Evolutionary conservation across 2,888 invertebrate genomes (phyloP), one percentile per base, ranked within the genome.

Genomic region (Schizotus pectinicornis): DNA sequence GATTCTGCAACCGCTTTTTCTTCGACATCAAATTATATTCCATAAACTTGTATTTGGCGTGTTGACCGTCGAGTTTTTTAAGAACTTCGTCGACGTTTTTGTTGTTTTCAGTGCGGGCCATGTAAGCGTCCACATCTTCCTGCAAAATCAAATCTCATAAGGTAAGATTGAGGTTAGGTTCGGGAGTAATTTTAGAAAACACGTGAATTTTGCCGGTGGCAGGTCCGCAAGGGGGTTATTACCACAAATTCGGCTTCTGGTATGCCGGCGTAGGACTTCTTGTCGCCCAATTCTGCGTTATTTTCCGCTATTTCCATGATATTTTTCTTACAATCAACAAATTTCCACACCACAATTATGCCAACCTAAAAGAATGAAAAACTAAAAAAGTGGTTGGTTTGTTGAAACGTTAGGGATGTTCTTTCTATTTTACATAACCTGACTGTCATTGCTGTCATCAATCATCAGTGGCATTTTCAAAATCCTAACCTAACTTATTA

Each of bases 41-140:
- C 94, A 98, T 95, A 77, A 95, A 94, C 81, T 97, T 96, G 79
- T 98, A 98, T 84, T 98, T 97, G 59, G 91, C 90, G 81, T 96
- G 95, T 75, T 92, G 92, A 75, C 97, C 97, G 77, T 98, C 97
- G 58, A 98, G 82, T 72, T 85, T 86, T 72, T 89, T 89, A 49
- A 98, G 81, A 9, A 95, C 95, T 76, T 88, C 88, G 71, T 97
- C 95, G 1, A 91, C 93, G 62, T 90, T 88, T 46, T 88, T 89
- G 63, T 86, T 86, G 75, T 95, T 94, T 73, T 93, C 95, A 9
- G 91, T 83, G 70, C 86, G 82, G 61, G 85, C 85, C 95, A 98
- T 95, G 79, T 90, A 98, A 55, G 89, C 86, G 75, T 98, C 95
- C 34, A 98, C 96, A 88, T 98, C 95, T 76, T 97, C 97, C 92